Conservation (phyloP, 2,888 invertebrate species). For the Ormia ochracea region DNA sequence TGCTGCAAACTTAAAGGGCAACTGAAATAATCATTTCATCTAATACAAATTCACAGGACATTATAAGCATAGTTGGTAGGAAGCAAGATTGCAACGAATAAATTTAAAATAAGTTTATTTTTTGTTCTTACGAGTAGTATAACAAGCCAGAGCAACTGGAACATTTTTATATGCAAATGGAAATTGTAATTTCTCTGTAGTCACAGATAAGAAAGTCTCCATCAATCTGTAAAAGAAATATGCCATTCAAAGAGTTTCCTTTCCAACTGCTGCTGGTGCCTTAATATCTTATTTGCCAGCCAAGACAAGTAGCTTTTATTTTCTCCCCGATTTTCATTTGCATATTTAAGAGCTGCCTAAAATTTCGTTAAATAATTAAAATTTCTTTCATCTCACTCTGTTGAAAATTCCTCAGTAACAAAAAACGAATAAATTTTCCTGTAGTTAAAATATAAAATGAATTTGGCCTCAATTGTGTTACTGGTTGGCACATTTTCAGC, state of each 20-base stretch:
- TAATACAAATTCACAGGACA: no score
- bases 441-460: not conserved
- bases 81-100: no score
- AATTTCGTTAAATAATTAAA: slow-evolving; percentile 57
- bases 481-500: slow-evolving; percentile 1
- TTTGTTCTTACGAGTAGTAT: no score
- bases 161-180: not conserved
- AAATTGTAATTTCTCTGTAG: not conserved
- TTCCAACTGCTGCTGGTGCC: not conserved
- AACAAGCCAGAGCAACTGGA: not conserved
- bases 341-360: slow-evolving; percentile 28
- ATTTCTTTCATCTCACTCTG: not conserved
- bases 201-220: not conserved
- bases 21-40: no score
- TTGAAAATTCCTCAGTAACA: not conserved
- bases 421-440: slow-evolving; percentile 18
- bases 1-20: no score
- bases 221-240: not conserved
- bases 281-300: not conserved
- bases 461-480: slow-evolving; percentile 13
- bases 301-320: not conserved
- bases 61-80: no score
- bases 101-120: no score
- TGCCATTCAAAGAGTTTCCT: not conserved
- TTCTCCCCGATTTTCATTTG: not conserved